Evolutionary conservation across 1,140 invertebrate genomes (phyloP).

Genomic region (Lerema accius): DNA sequence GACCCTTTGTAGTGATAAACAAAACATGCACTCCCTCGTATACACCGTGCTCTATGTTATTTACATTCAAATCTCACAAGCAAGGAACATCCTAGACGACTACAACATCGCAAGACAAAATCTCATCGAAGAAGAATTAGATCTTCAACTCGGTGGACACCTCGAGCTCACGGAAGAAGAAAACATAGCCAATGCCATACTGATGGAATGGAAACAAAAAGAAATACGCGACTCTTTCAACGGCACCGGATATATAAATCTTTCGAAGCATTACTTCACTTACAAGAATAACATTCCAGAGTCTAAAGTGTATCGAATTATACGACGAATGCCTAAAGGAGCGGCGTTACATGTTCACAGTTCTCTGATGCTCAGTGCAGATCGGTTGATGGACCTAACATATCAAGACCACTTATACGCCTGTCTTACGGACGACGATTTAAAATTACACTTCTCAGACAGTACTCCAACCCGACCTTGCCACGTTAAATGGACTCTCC

Average conservation of each 20-base stretch:
- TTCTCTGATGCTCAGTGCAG: conserved; percentile 84
- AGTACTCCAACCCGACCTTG: conserved; percentile 60
- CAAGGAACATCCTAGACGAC: conserved; percentile 39
- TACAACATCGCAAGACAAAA: conserved; percentile 46
- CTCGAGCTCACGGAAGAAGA: conserved; percentile 83
- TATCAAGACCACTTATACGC: conserved; percentile 88
- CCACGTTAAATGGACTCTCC: conserved; percentile 83
- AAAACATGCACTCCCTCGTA: conserved; percentile 17
- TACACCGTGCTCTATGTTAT: conserved; percentile 31
- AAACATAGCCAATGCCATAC: conserved; percentile 83
- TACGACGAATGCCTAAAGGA: conserved; percentile 88
- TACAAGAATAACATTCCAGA: conserved; percentile 85
- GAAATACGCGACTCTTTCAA: conserved; percentile 84
- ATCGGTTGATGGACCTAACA: conserved; percentile 87
- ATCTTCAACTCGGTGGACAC: conserved; percentile 70
- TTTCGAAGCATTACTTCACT: conserved; percentile 87
- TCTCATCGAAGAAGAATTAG: conserved; percentile 58
- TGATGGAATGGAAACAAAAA: conserved; percentile 86
- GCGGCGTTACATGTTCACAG: conserved; percentile 89
- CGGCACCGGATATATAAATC: conserved; percentile 84
- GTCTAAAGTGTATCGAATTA: conserved; percentile 87
- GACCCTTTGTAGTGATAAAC: conserved; percentile 36
- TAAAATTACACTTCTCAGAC: conserved; percentile 67
- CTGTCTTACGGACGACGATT: conserved; percentile 77
- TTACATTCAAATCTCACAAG: conserved; percentile 6